Evolutionary conservation across 2,797 vertebrate genomes (phyloP).

Genomic region (Scomberomorus guttatus): DNA sequence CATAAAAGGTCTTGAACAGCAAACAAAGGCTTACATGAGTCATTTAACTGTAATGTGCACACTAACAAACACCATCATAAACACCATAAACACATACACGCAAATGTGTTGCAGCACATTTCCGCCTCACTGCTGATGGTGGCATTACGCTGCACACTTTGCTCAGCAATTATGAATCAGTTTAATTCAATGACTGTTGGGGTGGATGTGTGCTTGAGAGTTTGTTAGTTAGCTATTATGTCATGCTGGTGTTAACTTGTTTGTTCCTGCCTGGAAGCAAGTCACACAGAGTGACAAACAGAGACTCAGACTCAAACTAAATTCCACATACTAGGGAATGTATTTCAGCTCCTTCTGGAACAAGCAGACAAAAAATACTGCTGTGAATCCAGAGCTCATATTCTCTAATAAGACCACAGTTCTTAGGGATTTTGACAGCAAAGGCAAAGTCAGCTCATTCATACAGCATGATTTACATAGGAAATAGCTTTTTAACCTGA

Average conservation of each 20-base stretch:
- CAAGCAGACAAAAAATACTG: constrained; percentile 24
- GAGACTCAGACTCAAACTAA: constrained; percentile 41
- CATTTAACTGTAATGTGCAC: constrained; percentile 25
- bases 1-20: neutral
- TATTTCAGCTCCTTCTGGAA: constrained; percentile 38
- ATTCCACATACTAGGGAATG: constrained; percentile 28
- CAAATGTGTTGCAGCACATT: constrained; percentile 19
- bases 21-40: constrained; percentile 14
- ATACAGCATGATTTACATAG: constrained; percentile 30
- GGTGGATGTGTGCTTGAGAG: constrained; percentile 29
- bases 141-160: constrained; percentile 13
- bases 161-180: constrained; percentile 46
- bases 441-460: constrained; percentile 36
- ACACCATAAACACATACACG: constrained; percentile 8
- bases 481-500: constrained; percentile 34
- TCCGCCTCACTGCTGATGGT: constrained; percentile 20
- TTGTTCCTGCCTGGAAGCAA: constrained; percentile 54
- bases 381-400: constrained; percentile 27
- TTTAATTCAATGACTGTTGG: constrained; percentile 42
- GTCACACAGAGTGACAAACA: constrained; percentile 46
- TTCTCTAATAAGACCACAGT: constrained; percentile 23
- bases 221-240: constrained; percentile 53
- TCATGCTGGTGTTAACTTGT: constrained; percentile 51
- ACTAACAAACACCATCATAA: constrained; percentile 12
- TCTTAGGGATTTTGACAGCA: constrained; percentile 43